Evolutionary conservation across 2,888 invertebrate genomes (phyloP).

Genomic region (Muschampia plurimacula): DNA sequence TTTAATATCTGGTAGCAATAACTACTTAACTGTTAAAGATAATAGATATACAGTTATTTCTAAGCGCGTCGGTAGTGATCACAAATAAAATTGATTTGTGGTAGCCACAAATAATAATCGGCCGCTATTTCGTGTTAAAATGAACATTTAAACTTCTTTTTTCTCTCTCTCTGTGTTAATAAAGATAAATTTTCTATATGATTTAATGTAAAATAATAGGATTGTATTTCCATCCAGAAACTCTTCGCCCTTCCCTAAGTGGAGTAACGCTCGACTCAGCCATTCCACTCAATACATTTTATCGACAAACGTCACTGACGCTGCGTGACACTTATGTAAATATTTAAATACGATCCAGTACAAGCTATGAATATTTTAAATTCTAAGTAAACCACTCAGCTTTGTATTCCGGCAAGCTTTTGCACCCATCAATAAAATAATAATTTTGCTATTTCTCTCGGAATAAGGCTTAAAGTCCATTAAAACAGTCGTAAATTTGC

Average conservation of each 20-base stretch:
- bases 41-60: no score
- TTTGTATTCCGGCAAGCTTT: slow-evolving; percentile 70
- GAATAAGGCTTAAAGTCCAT: slow-evolving; percentile 65
- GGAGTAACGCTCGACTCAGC: slow-evolving; percentile 55
- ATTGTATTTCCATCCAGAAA: slow-evolving; percentile 36
- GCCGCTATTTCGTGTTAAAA: not conserved
- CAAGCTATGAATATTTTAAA: slow-evolving; percentile 87
- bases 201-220: slow-evolving; percentile 28
- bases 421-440: slow-evolving; percentile 66
- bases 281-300: slow-evolving; percentile 79
- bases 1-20: no score
- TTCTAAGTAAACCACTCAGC: slow-evolving; percentile 82
- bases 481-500: slow-evolving; percentile 50
- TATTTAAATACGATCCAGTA: slow-evolving; percentile 87
- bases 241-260: slow-evolving; percentile 18
- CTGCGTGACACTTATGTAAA: slow-evolving; percentile 86
- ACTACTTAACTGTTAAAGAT: no score
- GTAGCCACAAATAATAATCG: no score
- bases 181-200: not conserved
- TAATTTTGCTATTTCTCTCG: slow-evolving; percentile 60
- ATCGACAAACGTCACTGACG: slow-evolving; percentile 83
- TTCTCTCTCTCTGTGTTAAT: not conserved
- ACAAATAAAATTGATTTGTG: no score
- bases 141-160: not conserved
- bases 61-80: no score